phyloP scores from a whole-genome alignment of 2,797 vertebrate species.

The Ciconia nigra region DNA sequence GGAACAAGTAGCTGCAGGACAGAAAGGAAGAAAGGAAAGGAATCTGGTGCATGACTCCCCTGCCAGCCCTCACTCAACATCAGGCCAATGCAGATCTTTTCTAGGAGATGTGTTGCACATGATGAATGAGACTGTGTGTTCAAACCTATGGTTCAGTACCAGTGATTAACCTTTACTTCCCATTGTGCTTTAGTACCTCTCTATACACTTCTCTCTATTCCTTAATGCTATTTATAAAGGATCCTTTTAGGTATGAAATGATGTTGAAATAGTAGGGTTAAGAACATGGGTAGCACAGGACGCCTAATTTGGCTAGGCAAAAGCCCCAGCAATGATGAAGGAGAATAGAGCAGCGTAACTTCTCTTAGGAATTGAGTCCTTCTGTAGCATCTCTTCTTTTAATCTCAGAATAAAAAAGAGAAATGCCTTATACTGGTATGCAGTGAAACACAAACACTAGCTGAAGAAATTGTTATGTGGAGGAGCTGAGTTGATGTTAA shows the following conservation, averaged over 20 bases:
- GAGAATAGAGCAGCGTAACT: background rate
- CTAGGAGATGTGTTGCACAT: background rate
- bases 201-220: background rate
- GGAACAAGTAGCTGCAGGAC: background rate
- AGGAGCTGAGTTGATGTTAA: background rate
- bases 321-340: background rate
- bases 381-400: background rate
- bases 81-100: background rate
- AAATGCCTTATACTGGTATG: background rate
- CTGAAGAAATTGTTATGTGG: background rate
- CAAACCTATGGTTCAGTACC: background rate
- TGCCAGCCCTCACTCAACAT: background rate
- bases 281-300: background rate
- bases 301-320: background rate
- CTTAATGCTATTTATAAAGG: background rate
- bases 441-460: background rate
- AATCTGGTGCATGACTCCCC: accelerated
- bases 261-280: background rate
- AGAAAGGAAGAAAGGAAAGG: background rate
- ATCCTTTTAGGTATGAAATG: background rate
- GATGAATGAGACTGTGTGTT: background rate
- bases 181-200: background rate
- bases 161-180: background rate
- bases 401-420: background rate
- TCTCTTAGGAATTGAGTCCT: background rate